Evolutionary conservation across 2,797 vertebrate genomes (phyloP).

Genomic region (Sparidentex hasta): DNA sequence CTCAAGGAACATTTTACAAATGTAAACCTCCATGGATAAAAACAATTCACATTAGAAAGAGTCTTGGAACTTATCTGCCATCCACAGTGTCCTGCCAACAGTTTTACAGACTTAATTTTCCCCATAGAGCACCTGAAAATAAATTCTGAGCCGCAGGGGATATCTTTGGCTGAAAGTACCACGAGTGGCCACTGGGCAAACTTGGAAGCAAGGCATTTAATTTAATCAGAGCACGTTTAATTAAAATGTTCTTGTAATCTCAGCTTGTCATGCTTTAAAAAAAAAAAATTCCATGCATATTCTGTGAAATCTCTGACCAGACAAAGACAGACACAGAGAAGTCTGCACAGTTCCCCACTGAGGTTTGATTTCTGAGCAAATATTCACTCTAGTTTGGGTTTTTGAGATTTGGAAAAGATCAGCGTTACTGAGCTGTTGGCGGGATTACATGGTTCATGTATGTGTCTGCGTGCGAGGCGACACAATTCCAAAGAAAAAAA

Average conservation of each 20-base stretch:
- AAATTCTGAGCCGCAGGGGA: no score
- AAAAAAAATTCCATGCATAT: background rate
- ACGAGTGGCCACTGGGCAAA: no score
- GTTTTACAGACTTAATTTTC: no score
- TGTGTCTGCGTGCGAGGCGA: background rate
- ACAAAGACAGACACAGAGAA: background rate
- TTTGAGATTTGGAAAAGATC: conserved; percentile 29
- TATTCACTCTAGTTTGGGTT: conserved; percentile 28
- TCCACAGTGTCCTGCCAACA: no score
- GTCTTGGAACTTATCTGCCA: no score
- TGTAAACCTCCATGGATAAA: no score
- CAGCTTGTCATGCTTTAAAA: background rate
- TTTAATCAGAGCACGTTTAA: background rate
- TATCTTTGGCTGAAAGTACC: no score
- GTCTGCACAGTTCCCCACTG: background rate
- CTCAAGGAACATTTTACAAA: no score
- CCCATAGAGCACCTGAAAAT: no score
- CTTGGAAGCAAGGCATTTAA: no score
- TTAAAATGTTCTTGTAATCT: background rate
- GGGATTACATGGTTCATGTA: conserved; percentile 25
- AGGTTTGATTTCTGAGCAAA: conserved; percentile 9
- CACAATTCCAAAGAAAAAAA: background rate
- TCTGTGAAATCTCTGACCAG: background rate
- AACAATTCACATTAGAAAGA: no score
- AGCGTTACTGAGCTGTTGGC: conserved; percentile 11